Evolutionary conservation across 2,113 vertebrate genomes (phyloP).

Genomic region (Rhinichthys klamathensis): DNA sequence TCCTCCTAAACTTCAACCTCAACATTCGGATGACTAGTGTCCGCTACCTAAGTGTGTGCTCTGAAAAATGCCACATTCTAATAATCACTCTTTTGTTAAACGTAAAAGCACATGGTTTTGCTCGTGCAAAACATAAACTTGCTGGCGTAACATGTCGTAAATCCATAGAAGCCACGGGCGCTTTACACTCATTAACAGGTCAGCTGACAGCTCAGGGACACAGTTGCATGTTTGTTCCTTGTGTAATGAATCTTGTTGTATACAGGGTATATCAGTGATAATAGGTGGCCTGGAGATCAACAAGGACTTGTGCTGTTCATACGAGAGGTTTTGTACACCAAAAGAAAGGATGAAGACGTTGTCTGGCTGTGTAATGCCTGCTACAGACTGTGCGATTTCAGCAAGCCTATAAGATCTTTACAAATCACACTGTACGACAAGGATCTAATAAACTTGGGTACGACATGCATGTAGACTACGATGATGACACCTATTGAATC

Average conservation of each 20-base stretch:
- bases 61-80: no score
- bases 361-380: slow-evolving; percentile 27
- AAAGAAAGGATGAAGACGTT: slow-evolving; percentile 60
- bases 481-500: no score
- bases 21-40: neutral
- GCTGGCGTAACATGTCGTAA: slow-evolving; percentile 30
- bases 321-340: neutral
- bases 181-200: slow-evolving; percentile 41
- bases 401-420: no score
- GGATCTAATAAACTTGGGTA: no score
- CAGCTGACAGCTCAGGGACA: slow-evolving; percentile 36
- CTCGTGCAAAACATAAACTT: slow-evolving; percentile 13
- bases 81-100: no score
- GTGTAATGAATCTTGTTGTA: neutral
- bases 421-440: no score
- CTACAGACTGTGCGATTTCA: no score
- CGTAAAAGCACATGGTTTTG: neutral
- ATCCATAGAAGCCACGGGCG: slow-evolving; percentile 26
- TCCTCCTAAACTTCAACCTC: neutral
- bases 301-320: neutral
- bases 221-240: slow-evolving; percentile 16
- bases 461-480: no score
- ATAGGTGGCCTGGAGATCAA: slow-evolving; percentile 15
- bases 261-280: neutral
- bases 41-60: neutral